Percentiles rank a stretch among this genome's conserved stretches.
Conservation (phyloP, 2,888 invertebrate species). For the Lasius platythorax region DNA sequence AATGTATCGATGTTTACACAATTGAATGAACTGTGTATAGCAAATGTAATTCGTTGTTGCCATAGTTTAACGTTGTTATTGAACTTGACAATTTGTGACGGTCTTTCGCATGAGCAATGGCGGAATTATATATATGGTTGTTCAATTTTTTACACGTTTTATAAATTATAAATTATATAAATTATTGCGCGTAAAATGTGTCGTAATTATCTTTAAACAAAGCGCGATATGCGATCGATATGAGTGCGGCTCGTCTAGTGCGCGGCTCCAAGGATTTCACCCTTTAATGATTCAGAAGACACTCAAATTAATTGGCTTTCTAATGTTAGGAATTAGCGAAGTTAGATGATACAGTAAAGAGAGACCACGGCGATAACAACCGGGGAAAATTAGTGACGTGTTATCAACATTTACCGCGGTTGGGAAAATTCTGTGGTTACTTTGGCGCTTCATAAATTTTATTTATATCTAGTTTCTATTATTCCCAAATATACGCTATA, state of each 20-base stretch:
- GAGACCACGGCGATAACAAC: not conserved
- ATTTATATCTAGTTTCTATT: conserved; percentile 1
- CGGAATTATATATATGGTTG: not conserved
- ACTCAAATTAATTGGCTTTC: conserved; percentile 60
- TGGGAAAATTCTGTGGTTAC: not conserved
- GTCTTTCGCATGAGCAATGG: not conserved
- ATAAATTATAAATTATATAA: conserved; percentile 13
- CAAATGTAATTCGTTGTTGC: not conserved
- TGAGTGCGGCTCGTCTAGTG: conserved; percentile 22
- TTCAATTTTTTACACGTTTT: conserved; percentile 12
- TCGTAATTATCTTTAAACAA: not conserved
- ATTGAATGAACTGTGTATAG: not conserved
- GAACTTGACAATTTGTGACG: not conserved
- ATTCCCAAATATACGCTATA: not conserved
- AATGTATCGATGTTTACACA: not conserved
- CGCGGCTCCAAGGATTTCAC: conserved; percentile 13
- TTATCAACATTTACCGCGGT: conserved; percentile 14
- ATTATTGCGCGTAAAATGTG: not conserved
- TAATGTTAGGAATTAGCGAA: conserved; percentile 19
- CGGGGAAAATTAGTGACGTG: not conserved
- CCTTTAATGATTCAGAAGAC: conserved; percentile 40
- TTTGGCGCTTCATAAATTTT: not conserved
- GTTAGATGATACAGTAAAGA: conserved; percentile 29
- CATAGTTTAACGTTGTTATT: not conserved
- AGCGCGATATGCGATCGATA: conserved; percentile 12